Evolutionary conservation across 1,140 invertebrate species (phyloP).

Genomic region (Ceratina australensis): DNA sequence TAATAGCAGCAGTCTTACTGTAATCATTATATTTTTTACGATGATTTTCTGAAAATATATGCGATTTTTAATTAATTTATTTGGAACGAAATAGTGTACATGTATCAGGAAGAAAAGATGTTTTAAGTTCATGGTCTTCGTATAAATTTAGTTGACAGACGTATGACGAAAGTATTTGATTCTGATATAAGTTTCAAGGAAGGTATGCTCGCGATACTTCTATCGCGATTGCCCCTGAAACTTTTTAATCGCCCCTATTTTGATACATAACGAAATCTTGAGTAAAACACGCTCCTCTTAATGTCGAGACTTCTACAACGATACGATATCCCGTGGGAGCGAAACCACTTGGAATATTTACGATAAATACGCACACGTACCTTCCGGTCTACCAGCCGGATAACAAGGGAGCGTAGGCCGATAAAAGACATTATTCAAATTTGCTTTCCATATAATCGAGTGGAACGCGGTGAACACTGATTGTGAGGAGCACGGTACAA

Average conservation of each 20-base stretch:
- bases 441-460: conserved; percentile 65
- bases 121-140: too few species aligned
- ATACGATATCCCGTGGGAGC: conserved; percentile 63
- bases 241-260: conserved; percentile 51
- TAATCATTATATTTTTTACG: too few species aligned
- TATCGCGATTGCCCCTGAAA: conserved; percentile 26
- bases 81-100: too few species aligned
- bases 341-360: conserved; percentile 69
- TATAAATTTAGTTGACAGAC: too few species aligned
- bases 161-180: too few species aligned
- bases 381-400: conserved; percentile 52
- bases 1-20: too few species aligned
- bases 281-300: conserved; percentile 50
- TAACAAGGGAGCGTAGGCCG: conserved; percentile 62
- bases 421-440: conserved; percentile 78
- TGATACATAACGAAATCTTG: conserved; percentile 60
- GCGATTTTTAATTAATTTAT: too few species aligned
- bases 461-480: conserved; percentile 21
- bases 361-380: conserved; percentile 65
- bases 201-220: background rate
- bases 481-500: conserved; percentile 2
- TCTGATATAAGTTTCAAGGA: background rate
- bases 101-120: too few species aligned
- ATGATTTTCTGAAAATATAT: too few species aligned
- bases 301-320: conserved; percentile 57